Conservation (phyloP, 2,113 vertebrate genomes). For the Pelvicachromis taeniatus region DNA sequence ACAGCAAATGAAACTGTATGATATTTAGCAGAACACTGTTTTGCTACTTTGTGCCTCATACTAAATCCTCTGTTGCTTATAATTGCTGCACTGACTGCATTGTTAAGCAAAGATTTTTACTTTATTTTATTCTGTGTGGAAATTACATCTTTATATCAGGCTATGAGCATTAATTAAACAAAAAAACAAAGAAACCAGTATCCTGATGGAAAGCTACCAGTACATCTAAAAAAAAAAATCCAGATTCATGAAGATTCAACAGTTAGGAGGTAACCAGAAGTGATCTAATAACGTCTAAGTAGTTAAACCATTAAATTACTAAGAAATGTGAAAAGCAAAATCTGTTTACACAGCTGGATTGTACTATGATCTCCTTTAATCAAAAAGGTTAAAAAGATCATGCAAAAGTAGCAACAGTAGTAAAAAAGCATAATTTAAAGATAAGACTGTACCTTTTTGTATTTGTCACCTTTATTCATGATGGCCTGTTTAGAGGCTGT, state of each 20-base stretch:
- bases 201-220: neutral
- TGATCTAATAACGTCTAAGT: neutral
- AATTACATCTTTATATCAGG: neutral
- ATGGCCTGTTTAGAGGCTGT: neutral
- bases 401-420: neutral
- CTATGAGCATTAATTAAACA: neutral
- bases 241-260: neutral
- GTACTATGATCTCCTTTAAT: neutral
- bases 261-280: neutral
- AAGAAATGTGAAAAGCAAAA: neutral
- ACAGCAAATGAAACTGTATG: neutral
- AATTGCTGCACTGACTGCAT: neutral
- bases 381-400: neutral
- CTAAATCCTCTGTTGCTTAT: neutral
- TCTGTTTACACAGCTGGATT: neutral
- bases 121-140: neutral
- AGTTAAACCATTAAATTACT: neutral
- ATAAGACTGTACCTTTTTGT: neutral
- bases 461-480: slow-evolving; percentile 25
- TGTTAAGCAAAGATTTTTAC: neutral
- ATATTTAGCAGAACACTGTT: neutral
- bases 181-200: neutral
- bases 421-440: neutral
- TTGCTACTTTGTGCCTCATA: neutral
- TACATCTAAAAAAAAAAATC: neutral